Percentiles rank a stretch among this genome's conserved stretches.
These are phyloP conservation scores for Euura saliciscinereae DNA, from an alignment of 1,140 invertebrate species.

Conservation along the genomic window DNA sequence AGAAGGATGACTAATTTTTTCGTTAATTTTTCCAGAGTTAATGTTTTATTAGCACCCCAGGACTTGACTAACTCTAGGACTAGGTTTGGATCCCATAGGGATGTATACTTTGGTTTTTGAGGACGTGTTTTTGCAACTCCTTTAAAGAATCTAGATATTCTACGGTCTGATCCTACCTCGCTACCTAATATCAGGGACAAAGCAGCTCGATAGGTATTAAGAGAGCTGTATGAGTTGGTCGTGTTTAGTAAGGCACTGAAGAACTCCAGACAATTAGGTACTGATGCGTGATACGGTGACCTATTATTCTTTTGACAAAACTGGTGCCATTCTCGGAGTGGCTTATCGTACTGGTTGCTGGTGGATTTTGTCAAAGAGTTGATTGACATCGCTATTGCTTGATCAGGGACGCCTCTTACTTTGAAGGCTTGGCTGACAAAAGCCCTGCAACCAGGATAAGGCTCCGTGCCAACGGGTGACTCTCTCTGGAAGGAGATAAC, in stretches of 20 bases:
- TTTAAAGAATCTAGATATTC: slow-evolving; percentile 25
- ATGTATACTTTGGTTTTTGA: slow-evolving; percentile 26
- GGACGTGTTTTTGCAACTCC: slow-evolving; percentile 28
- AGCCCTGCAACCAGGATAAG: no score
- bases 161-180: slow-evolving; percentile 19
- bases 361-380: slow-evolving; percentile 37
- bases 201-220: slow-evolving; percentile 28
- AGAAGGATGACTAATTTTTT: slow-evolving; percentile 16
- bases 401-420: background rate
- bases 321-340: slow-evolving; percentile 38
- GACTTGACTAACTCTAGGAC: no score
- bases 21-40: no score
- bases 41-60: no score
- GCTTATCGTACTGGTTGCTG: slow-evolving; percentile 37
- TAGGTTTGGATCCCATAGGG: slow-evolving; percentile 18
- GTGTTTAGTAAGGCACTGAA: slow-evolving; percentile 29
- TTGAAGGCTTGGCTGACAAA: no score
- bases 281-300: slow-evolving; percentile 22
- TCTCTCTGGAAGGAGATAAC: slow-evolving; percentile 10
- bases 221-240: slow-evolving; percentile 25
- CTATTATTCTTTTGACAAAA: slow-evolving; percentile 34
- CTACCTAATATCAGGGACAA: slow-evolving; percentile 23
- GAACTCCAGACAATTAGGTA: slow-evolving; percentile 24
- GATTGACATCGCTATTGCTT: slow-evolving; percentile 30
- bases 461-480: background rate